phyloP scores from a whole-genome alignment of 1,140 invertebrate species.

The Plectrocnemia conspersa region DNA sequence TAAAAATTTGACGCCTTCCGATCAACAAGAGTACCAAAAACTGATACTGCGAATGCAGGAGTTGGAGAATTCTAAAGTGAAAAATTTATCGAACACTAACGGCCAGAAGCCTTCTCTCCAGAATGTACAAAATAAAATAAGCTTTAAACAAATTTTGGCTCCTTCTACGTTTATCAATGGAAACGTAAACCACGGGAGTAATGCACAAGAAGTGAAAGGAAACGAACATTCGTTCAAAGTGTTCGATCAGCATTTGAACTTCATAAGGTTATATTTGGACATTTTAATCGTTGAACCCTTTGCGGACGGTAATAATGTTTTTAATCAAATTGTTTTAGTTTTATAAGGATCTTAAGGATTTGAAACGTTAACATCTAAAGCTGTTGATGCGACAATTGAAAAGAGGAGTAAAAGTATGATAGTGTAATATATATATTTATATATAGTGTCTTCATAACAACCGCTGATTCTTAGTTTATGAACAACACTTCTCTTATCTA shows the following conservation, averaged over 20 bases:
- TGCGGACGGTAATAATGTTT: too few species aligned
- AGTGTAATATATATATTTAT: too few species aligned
- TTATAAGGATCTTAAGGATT: too few species aligned
- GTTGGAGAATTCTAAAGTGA: conserved; percentile 41
- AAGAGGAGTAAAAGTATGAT: too few species aligned
- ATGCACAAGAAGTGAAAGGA: conserved; percentile 34
- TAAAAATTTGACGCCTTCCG: conserved; percentile 47
- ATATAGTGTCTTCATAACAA: too few species aligned
- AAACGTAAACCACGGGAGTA: conserved; percentile 40
- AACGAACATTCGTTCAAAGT: conserved; percentile 32
- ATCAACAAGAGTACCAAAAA: conserved; percentile 49
- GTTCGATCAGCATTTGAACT: conserved; percentile 43
- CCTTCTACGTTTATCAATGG: conserved; percentile 18
- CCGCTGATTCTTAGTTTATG: too few species aligned
- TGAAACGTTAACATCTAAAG: too few species aligned
- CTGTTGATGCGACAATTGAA: too few species aligned
- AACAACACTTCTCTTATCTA: too few species aligned
- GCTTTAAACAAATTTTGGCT: neutral
- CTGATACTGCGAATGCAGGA: conserved; percentile 50
- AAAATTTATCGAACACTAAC: too few species aligned
- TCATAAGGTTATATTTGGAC: conserved; percentile 44
- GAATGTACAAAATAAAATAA: conserved; percentile 32
- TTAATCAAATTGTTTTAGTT: too few species aligned
- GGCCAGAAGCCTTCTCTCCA: conserved; percentile 44
- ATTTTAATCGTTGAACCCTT: too few species aligned